Base-by-base conservation (phyloP, 1,140 invertebrate genomes). In the Matsumurasca onukii region DNA sequence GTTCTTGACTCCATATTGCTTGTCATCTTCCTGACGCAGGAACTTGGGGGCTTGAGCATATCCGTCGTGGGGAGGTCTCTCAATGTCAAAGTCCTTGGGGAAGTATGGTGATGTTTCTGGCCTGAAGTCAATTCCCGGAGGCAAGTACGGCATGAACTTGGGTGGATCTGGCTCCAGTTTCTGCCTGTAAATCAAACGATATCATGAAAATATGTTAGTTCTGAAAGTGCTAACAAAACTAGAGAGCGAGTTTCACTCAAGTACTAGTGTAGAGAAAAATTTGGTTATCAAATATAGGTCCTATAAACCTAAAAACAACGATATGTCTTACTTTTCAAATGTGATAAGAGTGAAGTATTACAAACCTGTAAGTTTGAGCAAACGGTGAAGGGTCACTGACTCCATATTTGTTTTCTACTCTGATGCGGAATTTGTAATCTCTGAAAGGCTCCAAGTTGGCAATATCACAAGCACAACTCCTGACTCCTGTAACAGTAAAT, bases 331-430 rank as follows among this genome's bases (percentile, higher is more conserved):
- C n/a, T n/a, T n/a, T n/a, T n/a, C n/a, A n/a, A n/a, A n/a, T n/a
- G n/a, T n/a, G n/a, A n/a, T n/a, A n/a, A n/a, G n/a, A n/a, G n/a
- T n/a, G n/a, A n/a, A n/a, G n/a, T n/a, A n/a, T n/a, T n/a, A 66
- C 31, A 67, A 73, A 81, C 78, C 85, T 84, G 74, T 91, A 91
- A 0, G 93, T 95, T 64, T 89, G 85, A 0, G 89, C 90, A 76
- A 88, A 94, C 3, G 94, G 93, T 31, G 92, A 95, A 0, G 96
- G 95, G 77, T 98, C 95, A 78, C 94, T 96, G n/a, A 97, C 86
- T n/a, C 95, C 96, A 76, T 93, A 94, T 78, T 95, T 94, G 78
- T 98, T 98, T 76, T 97, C 94, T 1, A 97, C 95, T n/a, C 95
- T 86, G 29, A 98, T 86, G 52, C 95, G 84, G 82, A 97, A 97